Conservation (phyloP, 2,888 invertebrate genomes). For the Agrotis segetum region DNA sequence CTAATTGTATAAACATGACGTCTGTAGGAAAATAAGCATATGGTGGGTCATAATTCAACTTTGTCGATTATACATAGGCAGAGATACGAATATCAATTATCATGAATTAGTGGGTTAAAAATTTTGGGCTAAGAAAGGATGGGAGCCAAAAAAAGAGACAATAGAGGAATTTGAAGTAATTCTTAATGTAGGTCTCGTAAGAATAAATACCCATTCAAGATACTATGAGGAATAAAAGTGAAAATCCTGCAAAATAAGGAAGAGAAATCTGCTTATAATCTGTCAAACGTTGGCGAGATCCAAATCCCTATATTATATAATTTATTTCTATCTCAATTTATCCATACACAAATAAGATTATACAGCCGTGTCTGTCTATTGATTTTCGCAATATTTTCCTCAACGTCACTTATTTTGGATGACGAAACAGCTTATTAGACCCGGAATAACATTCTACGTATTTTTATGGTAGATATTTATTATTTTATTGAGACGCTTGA, state of each 20-base stretch:
- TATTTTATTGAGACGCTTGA: slow-evolving; percentile 18
- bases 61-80: no score
- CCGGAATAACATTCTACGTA: slow-evolving; percentile 19
- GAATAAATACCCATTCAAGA: slow-evolving; percentile 15
- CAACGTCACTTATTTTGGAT: slow-evolving; percentile 37
- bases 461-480: slow-evolving; percentile 17
- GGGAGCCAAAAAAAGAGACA: neutral
- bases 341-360: slow-evolving; percentile 49
- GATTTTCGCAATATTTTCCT: slow-evolving; percentile 46
- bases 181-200: neutral
- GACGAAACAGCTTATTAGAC: slow-evolving; percentile 28
- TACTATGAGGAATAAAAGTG: neutral
- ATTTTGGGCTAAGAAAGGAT: no score
- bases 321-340: slow-evolving; percentile 47
- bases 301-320: slow-evolving; percentile 54
- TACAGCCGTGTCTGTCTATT: slow-evolving; percentile 36
- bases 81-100: neutral
- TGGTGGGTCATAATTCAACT: no score
- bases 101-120: no score
- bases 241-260: slow-evolving; percentile 6
- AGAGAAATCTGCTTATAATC: slow-evolving; percentile 37
- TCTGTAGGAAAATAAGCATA: no score
- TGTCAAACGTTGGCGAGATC: slow-evolving; percentile 38
- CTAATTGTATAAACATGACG: no score
- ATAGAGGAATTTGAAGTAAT: neutral